Evolutionary conservation across 1,140 invertebrate genomes (phyloP).

Genomic region (Diploscapter pachys): DNA sequence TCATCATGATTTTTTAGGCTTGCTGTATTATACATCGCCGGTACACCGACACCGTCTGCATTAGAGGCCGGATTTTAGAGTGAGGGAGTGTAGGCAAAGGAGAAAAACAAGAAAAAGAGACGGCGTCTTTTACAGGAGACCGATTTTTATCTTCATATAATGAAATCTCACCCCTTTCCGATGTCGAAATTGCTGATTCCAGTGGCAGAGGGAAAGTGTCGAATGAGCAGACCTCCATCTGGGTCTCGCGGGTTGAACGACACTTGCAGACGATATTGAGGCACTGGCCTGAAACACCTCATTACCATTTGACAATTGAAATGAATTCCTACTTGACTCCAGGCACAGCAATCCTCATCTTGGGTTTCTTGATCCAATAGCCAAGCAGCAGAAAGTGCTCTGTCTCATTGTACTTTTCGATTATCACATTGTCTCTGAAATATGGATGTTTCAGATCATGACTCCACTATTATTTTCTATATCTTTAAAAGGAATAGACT

Average conservation of each 20-base stretch:
- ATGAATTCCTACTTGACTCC: conserved; percentile 6
- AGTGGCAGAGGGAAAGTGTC: conserved; percentile 33
- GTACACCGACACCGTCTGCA: no score
- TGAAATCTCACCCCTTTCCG: conserved; percentile 13
- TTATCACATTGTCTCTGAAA: conserved; percentile 54
- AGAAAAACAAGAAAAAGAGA: no score
- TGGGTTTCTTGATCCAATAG: conserved; percentile 33
- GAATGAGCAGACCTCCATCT: conserved; percentile 18
- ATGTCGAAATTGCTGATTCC: conserved; percentile 17
- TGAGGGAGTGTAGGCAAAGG: no score
- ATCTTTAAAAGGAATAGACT: neutral
- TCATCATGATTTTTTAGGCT: neutral
- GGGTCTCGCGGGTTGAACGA: conserved; percentile 63
- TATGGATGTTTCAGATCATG: neutral
- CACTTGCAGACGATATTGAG: conserved; percentile 70
- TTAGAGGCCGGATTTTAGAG: no score
- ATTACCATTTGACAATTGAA: neutral
- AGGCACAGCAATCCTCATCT: neutral
- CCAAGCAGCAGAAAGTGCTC: conserved; percentile 33
- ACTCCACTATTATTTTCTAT: neutral
- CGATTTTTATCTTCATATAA: conserved; percentile 5
- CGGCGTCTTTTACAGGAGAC: no score
- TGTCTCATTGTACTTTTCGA: conserved; percentile 63
- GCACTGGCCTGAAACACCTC: conserved; percentile 59
- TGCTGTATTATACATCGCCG: no score